Conservation (phyloP, 2,888 invertebrate genomes). For the Tridacna crocea region DNA sequence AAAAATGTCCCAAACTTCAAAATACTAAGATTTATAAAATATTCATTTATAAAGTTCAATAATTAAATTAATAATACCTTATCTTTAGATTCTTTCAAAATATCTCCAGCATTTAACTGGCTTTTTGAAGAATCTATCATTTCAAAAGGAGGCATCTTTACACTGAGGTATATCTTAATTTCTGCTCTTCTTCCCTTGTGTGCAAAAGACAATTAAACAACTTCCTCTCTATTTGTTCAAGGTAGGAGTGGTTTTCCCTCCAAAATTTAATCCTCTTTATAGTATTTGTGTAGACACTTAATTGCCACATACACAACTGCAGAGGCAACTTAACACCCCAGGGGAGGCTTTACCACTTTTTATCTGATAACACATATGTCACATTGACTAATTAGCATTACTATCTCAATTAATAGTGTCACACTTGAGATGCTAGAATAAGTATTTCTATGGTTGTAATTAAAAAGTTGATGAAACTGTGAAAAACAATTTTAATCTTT, state of each 20-base stretch:
- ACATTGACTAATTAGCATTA: conserved; percentile 7
- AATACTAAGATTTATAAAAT: no score
- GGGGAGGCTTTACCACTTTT: not conserved
- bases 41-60: not conserved
- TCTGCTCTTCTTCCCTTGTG: no score
- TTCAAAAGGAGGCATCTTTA: conserved; percentile 57
- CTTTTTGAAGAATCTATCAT: not conserved
- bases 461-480: no score
- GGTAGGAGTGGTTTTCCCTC: conserved; percentile 2
- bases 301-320: not conserved
- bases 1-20: no score
- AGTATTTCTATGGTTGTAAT: no score
- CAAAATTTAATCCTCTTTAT: conserved; percentile 19
- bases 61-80: conserved; percentile 27
- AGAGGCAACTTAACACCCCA: not conserved
- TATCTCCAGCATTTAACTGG: conserved; percentile 32
- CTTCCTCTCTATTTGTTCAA: no score
- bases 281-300: not conserved
- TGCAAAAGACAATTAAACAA: no score
- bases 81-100: conserved; percentile 24
- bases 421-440: no score
- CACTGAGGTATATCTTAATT: no score
- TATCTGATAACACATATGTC: conserved; percentile 23
- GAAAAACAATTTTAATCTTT: no score
- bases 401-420: not conserved